Evolutionary conservation across 2,888 invertebrate genomes (phyloP), one percentile per base, ranked within the genome.

Genomic region (Xylocampa areola): DNA sequence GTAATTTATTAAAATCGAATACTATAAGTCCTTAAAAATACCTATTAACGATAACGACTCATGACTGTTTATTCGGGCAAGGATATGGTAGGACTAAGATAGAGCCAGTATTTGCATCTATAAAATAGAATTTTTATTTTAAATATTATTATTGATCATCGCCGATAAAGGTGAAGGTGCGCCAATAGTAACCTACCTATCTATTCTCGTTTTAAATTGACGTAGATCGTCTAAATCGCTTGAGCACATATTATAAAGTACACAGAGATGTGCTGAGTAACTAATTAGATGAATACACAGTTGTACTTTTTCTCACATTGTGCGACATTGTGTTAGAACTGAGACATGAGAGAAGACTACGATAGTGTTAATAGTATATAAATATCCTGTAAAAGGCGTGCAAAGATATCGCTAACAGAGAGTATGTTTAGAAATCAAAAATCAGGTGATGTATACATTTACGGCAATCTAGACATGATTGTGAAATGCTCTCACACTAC

Each of bases 1-100:
- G 29, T 86, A 85, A 86, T 80, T 84, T 82, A 79, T 82, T 80
- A 47, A 73, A 74, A 54, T 59, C 64, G 43, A 61, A 57, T 58
- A 69, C 25, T 53, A 13, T 62, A 45, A 51, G 49, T 52, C 29
- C 19, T 5, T 57, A 66, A 17, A 23, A 57, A 62, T 57, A n/a
- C n/a, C n/a, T 29, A 1, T 32, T 50, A 39, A 44, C 29, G 51
- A 44, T 53, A 45, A 29, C 30, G 23, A 60, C 37, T 61, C 41
- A 47, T 65, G 47, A 67, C 43, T 69, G 71, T 65, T 66, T 74
- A 70, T 75, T 77, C 64, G 61, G 69, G 55, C 44, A 48, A 62
- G 63, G 63, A 66, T 71, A 73, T 43, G 39, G 49, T 70, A 50
- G 51, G 49, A 58, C 48, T 65, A 57, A 35, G 51, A 48, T 64